phyloP scores from a whole-genome alignment of 2,797 vertebrate species.

The Bucorvus abyssinicus region DNA sequence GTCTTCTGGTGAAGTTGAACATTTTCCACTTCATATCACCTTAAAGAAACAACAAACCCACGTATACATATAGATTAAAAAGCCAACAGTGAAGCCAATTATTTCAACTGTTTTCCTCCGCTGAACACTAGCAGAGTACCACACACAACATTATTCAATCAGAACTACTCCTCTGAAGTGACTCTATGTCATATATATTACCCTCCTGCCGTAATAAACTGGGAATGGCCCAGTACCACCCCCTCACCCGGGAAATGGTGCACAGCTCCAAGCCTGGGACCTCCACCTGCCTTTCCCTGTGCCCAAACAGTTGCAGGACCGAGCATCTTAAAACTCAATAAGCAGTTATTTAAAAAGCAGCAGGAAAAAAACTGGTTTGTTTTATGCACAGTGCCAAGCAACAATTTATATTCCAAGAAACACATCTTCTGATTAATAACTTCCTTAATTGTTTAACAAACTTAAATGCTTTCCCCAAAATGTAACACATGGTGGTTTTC shows the following conservation, averaged over 20 bases:
- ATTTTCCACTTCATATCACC: slow-evolving; percentile 34
- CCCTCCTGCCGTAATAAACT: background rate
- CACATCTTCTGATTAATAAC: background rate
- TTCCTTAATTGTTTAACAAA: background rate
- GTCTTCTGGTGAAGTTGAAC: slow-evolving; percentile 7
- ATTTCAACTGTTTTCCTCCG: background rate
- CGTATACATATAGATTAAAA: background rate
- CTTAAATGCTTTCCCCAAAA: background rate
- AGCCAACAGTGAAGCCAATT: background rate
- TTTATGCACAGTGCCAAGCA: background rate
- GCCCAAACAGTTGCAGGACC: background rate
- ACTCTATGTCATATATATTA: background rate
- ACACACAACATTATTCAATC: background rate
- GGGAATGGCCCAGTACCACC: background rate
- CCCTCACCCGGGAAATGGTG: fast-evolving
- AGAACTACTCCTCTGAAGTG: background rate
- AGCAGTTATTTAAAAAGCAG: background rate
- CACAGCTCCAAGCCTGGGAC: background rate
- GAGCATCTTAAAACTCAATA: background rate
- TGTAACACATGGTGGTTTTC: background rate
- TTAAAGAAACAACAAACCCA: slow-evolving; percentile 47
- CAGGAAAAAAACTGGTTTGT: fast-evolving
- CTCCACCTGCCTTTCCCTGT: background rate
- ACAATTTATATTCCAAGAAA: background rate
- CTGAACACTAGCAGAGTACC: background rate